Evolutionary conservation across 2,888 invertebrate genomes (phyloP).

Genomic region (Amblyjoppa proteus): DNA sequence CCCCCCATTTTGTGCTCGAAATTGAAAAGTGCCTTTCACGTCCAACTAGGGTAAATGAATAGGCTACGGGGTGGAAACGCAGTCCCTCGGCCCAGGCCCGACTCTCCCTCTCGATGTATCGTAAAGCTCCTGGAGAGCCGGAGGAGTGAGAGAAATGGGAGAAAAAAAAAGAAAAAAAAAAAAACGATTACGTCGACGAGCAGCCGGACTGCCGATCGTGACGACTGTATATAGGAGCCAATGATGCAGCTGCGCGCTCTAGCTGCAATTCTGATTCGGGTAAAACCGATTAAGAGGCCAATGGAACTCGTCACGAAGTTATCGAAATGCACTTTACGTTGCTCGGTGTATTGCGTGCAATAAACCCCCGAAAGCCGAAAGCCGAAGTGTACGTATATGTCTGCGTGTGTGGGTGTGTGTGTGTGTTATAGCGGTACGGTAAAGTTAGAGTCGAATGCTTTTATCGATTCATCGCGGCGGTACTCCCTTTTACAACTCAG

Average conservation of each 20-base stretch:
- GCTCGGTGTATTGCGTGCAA: slow-evolving; percentile 56
- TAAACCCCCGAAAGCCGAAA: slow-evolving; percentile 47
- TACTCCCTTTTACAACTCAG: slow-evolving; percentile 15
- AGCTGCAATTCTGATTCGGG: slow-evolving; percentile 78
- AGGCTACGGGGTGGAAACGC: slow-evolving; percentile 39
- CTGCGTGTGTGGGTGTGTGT: not conserved
- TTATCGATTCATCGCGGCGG: slow-evolving; percentile 23
- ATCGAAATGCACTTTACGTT: slow-evolving; percentile 79
- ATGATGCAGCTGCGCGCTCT: slow-evolving; percentile 62
- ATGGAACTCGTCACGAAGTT: slow-evolving; percentile 78
- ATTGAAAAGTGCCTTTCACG: slow-evolving; percentile 50
- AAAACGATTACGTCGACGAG: slow-evolving; percentile 55
- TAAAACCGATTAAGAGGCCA: slow-evolving; percentile 79
- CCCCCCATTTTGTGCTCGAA: slow-evolving; percentile 43
- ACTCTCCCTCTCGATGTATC: slow-evolving; percentile 38
- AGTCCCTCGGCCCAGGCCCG: slow-evolving; percentile 28
- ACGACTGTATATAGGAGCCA: slow-evolving; percentile 47
- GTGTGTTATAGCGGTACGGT: not conserved
- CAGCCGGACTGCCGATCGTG: slow-evolving; percentile 41
- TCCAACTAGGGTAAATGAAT: slow-evolving; percentile 53
- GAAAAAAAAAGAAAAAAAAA: slow-evolving; percentile 11
- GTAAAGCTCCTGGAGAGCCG: slow-evolving; percentile 20
- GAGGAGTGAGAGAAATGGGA: slow-evolving; percentile 12
- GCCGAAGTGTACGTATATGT: not conserved
- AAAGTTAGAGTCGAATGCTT: slow-evolving; percentile 10